phyloP scores from a whole-genome alignment of 2,797 vertebrate species.

The Fistularia commersonii region DNA sequence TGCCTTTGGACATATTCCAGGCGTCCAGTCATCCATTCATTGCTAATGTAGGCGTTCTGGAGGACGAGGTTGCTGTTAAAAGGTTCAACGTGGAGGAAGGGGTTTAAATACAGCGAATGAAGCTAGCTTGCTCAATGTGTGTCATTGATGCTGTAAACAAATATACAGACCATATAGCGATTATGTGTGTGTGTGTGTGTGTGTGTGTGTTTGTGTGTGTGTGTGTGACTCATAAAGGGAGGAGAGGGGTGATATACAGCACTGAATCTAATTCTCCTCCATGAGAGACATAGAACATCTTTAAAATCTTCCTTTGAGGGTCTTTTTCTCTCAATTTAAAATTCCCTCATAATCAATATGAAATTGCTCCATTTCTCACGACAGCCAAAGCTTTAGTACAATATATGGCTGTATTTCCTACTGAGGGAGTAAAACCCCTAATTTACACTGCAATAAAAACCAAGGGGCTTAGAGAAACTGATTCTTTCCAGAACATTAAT shows the following conservation, averaged over 20 bases:
- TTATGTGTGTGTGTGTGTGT: too few relatives aligned
- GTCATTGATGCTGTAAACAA: too few relatives aligned
- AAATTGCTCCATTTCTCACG: conserved; percentile 66
- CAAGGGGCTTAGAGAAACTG: conserved; percentile 75
- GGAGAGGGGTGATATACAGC: conserved; percentile 5
- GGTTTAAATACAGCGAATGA: too few relatives aligned
- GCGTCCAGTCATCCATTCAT: too few relatives aligned
- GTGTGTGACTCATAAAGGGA: background rate
- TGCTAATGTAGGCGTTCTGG: too few relatives aligned
- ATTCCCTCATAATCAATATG: conserved; percentile 67
- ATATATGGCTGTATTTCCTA: conserved; percentile 67
- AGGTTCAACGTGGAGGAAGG: too few relatives aligned
- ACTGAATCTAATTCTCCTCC: conserved; percentile 16
- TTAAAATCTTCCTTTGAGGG: conserved; percentile 34
- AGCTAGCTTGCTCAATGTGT: too few relatives aligned
- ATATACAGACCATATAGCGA: too few relatives aligned
- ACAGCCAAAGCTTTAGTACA: conserved; percentile 65
- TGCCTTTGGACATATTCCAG: too few relatives aligned
- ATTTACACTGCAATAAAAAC: conserved; percentile 80
- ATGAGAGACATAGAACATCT: conserved; percentile 42
- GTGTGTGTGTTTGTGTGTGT: background rate
- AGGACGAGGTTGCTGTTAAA: too few relatives aligned
- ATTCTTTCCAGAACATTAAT: conserved; percentile 83
- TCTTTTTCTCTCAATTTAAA: conserved; percentile 47
- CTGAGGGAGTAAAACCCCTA: conserved; percentile 73